Conservation (phyloP, 2,888 invertebrate genomes). For the Sabatieria punctata region DNA sequence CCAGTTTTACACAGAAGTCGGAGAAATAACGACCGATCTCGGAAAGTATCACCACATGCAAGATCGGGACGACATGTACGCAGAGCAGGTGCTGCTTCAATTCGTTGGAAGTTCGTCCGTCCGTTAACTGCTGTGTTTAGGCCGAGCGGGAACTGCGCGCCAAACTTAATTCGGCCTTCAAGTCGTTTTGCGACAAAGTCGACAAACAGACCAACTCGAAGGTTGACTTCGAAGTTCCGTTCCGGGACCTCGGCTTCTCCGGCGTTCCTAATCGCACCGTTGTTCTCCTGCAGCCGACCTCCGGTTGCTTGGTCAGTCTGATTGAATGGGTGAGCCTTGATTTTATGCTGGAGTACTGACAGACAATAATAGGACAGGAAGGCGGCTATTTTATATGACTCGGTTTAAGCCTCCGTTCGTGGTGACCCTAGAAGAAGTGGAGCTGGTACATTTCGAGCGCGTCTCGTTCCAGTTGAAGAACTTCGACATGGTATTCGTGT, state of each 20-base stretch:
- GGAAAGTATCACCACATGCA: conserved; percentile 99
- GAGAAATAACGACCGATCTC: conserved; percentile 96
- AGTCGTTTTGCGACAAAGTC: conserved; percentile 90
- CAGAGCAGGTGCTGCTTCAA: conserved; percentile 53
- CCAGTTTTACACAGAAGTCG: conserved; percentile 98
- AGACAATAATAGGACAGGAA: conserved; percentile 1
- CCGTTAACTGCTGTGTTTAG: no score
- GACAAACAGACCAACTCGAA: conserved; percentile 87
- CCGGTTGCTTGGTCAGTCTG: conserved; percentile 86
- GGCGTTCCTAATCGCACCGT: conserved; percentile 93
- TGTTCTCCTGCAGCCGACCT: conserved; percentile 77
- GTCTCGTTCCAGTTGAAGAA: conserved; percentile 96
- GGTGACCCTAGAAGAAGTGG: conserved; percentile 87
- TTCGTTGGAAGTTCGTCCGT: neutral
- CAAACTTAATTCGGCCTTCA: conserved; percentile 91
- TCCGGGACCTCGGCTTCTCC: conserved; percentile 90
- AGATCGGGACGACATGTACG: conserved; percentile 91
- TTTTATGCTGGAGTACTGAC: conserved; percentile 39
- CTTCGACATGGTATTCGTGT: conserved; percentile 99
- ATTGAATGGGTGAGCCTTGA: conserved; percentile 75
- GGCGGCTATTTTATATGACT: conserved; percentile 30
- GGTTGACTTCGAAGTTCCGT: conserved; percentile 95
- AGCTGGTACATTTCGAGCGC: conserved; percentile 93
- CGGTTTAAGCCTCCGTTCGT: conserved; percentile 79
- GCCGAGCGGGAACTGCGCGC: conserved; percentile 88